phyloP scores from a whole-genome alignment of 2,113 vertebrate genomes.

The Ochotona princeps region DNA sequence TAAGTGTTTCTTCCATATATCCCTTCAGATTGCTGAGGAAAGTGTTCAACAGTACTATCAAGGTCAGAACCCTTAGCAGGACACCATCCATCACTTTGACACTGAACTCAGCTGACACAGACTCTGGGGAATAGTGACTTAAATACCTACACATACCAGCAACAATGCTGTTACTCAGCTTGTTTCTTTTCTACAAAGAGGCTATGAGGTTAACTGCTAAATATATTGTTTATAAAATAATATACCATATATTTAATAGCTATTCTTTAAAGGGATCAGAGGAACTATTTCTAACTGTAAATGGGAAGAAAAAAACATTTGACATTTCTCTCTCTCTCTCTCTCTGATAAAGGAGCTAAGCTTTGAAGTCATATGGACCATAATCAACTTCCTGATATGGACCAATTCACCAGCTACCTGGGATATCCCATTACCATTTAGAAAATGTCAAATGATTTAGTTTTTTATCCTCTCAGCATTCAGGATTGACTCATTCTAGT shows the following conservation, averaged over 20 bases:
- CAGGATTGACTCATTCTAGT: background rate
- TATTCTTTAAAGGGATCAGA: conserved; percentile 28
- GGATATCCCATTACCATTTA: background rate
- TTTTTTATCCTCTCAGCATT: background rate
- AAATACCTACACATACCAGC: background rate
- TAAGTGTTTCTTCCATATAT: background rate
- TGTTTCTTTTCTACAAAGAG: background rate
- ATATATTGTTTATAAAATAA: background rate
- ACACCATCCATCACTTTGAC: background rate
- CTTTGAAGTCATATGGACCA: conserved; percentile 31
- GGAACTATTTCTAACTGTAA: background rate
- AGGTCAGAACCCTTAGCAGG: background rate
- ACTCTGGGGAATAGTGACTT: background rate
- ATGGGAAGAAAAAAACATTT: background rate
- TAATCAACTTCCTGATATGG: background rate
- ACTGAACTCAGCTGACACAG: background rate
- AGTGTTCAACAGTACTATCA: background rate
- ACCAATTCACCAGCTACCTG: background rate
- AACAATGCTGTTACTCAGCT: background rate
- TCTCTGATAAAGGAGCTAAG: background rate
- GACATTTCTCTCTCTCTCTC: background rate
- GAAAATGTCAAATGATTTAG: background rate
- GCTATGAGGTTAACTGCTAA: background rate
- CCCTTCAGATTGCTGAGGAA: background rate
- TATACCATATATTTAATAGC: conserved; percentile 5